These are phyloP conservation scores for Eulemur coronatus DNA, from an alignment of 2,797 vertebrate species.

Conservation along the genomic window DNA sequence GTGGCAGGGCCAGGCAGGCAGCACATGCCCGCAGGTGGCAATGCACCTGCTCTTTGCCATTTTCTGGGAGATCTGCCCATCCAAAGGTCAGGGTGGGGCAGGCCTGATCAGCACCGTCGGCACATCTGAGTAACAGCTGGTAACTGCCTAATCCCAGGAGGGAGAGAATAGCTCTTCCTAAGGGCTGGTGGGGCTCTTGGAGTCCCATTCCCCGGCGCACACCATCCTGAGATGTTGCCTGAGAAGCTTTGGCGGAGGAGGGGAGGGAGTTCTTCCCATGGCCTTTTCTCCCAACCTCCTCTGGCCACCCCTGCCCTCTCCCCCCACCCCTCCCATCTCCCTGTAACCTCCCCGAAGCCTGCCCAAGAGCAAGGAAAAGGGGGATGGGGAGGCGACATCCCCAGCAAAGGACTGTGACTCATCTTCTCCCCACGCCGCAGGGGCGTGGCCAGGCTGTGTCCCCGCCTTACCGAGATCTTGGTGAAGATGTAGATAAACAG, in stretches of 20 bases:
- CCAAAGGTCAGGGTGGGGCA: neutral
- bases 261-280: neutral
- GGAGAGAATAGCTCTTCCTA: neutral
- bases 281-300: neutral
- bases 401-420: accelerated
- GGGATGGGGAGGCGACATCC: too few relatives aligned
- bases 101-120: neutral
- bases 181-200: neutral
- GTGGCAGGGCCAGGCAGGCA: neutral
- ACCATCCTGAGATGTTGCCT: neutral
- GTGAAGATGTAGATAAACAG: constrained; percentile 99
- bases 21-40: accelerated
- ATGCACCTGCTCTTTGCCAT: neutral
- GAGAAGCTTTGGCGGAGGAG: neutral
- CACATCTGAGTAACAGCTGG: neutral
- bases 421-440: neutral
- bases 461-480: constrained; percentile 94
- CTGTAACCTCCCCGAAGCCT: neutral
- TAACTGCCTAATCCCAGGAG: neutral
- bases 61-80: neutral
- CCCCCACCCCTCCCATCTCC: too few relatives aligned
- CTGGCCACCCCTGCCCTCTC: neutral
- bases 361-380: neutral
- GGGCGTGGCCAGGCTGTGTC: accelerated
- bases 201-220: accelerated